Evolutionary conservation across 1,140 invertebrate genomes (phyloP).

Genomic region (Apis cerana): DNA sequence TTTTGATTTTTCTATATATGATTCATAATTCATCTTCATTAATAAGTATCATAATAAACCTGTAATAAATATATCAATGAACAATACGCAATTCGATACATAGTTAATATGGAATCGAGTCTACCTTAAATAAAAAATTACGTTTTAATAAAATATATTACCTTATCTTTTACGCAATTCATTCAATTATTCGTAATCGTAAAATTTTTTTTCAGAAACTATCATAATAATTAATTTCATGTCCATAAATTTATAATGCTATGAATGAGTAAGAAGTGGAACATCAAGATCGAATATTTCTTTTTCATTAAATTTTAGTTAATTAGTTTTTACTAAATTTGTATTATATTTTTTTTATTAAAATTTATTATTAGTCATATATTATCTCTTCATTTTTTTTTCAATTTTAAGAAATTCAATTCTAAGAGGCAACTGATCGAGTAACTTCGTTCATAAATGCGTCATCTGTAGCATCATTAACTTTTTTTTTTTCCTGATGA

Average conservation of each 20-base stretch:
- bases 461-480: conserved; percentile 18
- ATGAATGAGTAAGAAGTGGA: background rate
- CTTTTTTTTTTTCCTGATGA: background rate
- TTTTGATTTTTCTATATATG: background rate
- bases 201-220: background rate
- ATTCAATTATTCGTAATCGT: background rate
- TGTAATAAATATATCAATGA: conserved; percentile 16
- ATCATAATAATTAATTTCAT: background rate
- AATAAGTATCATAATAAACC: background rate
- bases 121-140: background rate
- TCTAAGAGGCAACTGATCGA: conserved; percentile 7
- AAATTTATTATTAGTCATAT: background rate
- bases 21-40: conserved; percentile 3
- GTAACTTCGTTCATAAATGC: background rate
- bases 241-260: background rate
- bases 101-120: background rate
- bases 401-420: background rate
- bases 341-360: background rate
- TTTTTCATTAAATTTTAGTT: background rate
- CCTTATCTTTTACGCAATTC: conserved; percentile 1
- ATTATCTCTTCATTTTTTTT: background rate
- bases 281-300: background rate
- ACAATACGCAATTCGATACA: background rate
- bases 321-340: background rate
- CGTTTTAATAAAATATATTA: background rate